Base-by-base conservation (phyloP, 2,113 vertebrate species). In the Notarius quadriscutis region DNA sequence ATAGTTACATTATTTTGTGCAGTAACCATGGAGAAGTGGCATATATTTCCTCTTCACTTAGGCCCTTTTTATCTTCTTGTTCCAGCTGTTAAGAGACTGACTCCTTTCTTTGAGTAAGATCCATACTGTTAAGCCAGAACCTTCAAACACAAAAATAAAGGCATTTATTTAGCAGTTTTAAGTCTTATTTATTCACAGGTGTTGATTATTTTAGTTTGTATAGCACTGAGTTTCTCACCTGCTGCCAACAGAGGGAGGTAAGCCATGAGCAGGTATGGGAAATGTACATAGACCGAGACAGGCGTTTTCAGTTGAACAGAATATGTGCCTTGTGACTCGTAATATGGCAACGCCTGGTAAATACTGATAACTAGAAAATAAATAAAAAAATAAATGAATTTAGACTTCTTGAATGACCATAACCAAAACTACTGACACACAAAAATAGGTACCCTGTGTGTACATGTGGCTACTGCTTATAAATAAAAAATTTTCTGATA, bases 231-330 rank as follows among this genome's bases (percentile, higher is more conserved):
- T 67, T 60, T 62, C 96, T 97, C 94, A 99, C 98, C 97, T 60
- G 93, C 83, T 57, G 95, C 92, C 5, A 98, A 96, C 62, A 97
- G 89, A 12, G 94, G 83, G 82, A 98, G 92, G 91, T 95, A 99
- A 12, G 89, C 86, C 93, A 95, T 94, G 85, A 97, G 94, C 78
- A 96, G 41, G 5, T 95, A 92, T 0, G 95, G 95, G 11, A 95
- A 95, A 88, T 95, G 93, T 81, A 95, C 81, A 25, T 92, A 89
- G 17, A 94, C 53, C 2, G 93, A 89, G 4, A 93, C 87, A 8
- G 96, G 94, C 51, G 92, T 89, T 4, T 93, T 91, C 57, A 95
- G 78, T 81, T 91, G 87, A 75, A 93, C 90, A 11, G 94, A 95
- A 41, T 93, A 93, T 4, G 94, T 95, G 65, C 94, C 93, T 71